These are phyloP conservation scores for Steinernema carpocapsae DNA, from an alignment of 2,888 invertebrate genomes.

Conservation along the genomic window DNA sequence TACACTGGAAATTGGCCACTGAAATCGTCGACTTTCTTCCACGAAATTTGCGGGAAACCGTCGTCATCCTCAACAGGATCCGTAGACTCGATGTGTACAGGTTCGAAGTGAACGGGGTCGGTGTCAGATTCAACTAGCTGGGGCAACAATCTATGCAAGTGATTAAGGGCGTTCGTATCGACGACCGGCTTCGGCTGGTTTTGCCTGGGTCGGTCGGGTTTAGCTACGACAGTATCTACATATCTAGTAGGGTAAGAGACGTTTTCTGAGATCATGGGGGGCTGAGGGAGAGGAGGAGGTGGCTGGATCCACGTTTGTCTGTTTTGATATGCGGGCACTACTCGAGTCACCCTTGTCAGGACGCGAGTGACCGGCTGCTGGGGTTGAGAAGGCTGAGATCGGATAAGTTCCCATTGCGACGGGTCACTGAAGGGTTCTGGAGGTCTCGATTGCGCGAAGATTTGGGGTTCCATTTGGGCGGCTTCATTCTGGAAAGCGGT, in stretches of 20 bases:
- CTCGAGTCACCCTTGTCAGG: background rate
- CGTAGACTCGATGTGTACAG: background rate
- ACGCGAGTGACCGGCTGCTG: too few species aligned
- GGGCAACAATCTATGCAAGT: slow-evolving; percentile 1
- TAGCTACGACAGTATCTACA: background rate
- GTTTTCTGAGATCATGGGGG: background rate
- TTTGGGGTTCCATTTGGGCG: too few species aligned
- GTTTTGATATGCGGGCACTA: background rate
- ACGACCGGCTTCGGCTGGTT: background rate
- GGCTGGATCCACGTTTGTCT: background rate
- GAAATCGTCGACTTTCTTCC: slow-evolving; percentile 8
- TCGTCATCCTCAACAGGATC: slow-evolving; percentile 3
- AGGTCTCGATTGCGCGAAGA: background rate
- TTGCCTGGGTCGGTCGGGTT: background rate
- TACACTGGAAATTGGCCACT: background rate
- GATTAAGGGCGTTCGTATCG: slow-evolving; percentile 18
- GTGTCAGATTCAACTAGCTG: background rate
- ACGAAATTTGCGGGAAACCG: background rate
- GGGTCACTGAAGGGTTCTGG: background rate
- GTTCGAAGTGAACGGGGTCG: background rate
- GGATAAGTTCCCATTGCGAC: slow-evolving; percentile 1
- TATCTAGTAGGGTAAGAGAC: background rate
- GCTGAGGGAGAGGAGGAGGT: background rate
- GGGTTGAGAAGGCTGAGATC: background rate
- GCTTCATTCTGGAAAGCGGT: too few species aligned